Percentiles rank a stretch among this genome's conserved stretches.
These are phyloP conservation scores for Drosophila mimica DNA, from an alignment of 2,888 invertebrate genomes.

Conservation along the genomic window DNA sequence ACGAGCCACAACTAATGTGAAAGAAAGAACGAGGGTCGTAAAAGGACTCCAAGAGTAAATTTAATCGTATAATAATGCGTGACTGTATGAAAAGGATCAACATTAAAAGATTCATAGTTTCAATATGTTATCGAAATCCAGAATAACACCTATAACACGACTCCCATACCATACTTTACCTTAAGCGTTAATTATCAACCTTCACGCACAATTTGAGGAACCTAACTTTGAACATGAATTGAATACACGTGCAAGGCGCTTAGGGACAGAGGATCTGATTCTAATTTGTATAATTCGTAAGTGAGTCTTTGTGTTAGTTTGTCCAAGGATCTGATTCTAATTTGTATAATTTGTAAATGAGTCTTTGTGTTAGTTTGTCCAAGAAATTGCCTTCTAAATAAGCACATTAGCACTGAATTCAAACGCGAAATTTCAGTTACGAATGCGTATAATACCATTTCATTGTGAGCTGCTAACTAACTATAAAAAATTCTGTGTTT, in stretches of 20 bases:
- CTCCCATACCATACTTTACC: not conserved
- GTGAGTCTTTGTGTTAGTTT: constrained; percentile 29
- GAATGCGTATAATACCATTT: constrained; percentile 13
- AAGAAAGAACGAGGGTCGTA: constrained; percentile 23
- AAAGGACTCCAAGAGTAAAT: constrained; percentile 25
- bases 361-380: constrained; percentile 45
- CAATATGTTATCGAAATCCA: constrained; percentile 15
- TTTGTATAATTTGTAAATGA: constrained; percentile 6
- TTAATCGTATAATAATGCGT: constrained; percentile 33
- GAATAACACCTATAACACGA: not conserved
- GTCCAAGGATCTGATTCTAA: constrained; percentile 47
- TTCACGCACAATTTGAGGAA: not conserved
- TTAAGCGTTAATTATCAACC: constrained; percentile 3
- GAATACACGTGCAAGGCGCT: constrained; percentile 17
- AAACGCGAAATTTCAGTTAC: constrained; percentile 24
- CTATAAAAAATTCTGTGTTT: constrained; percentile 9
- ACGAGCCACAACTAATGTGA: constrained; percentile 59
- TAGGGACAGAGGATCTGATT: constrained; percentile 10
- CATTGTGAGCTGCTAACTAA: constrained; percentile 8
- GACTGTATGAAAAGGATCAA: constrained; percentile 34
- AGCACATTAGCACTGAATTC: constrained; percentile 46
- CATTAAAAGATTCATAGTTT: constrained; percentile 12
- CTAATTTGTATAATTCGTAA: not conserved
- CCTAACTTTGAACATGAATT: not conserved
- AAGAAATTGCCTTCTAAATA: constrained; percentile 70